Evolutionary conservation across 2,113 vertebrate genomes (phyloP).

Genomic region (Myrmecobius fasciatus): DNA sequence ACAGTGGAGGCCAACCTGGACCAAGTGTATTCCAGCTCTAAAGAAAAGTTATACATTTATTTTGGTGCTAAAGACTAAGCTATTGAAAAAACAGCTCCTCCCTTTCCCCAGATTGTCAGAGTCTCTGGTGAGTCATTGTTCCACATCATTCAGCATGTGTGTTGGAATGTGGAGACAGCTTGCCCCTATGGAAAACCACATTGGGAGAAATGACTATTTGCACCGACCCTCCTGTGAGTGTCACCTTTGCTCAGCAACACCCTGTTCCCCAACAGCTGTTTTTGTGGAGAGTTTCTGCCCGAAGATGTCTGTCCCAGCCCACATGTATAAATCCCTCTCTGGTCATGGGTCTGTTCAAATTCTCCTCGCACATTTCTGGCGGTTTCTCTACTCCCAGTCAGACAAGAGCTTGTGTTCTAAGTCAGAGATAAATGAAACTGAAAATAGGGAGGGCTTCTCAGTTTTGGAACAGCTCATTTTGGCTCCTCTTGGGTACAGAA

Average conservation of each 20-base stretch:
- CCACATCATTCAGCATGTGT: neutral
- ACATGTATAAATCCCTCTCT: constrained; percentile 65
- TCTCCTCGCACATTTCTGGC: neutral
- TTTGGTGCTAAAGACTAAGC: neutral
- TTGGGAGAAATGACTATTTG: constrained; percentile 67
- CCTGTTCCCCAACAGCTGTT: constrained; percentile 78
- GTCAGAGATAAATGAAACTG: constrained; percentile 2
- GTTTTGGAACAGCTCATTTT: constrained; percentile 36
- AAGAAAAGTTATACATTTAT: neutral
- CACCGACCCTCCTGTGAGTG: constrained; percentile 72
- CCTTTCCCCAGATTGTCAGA: neutral
- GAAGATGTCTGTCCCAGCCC: constrained; percentile 75
- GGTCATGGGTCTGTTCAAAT: constrained; percentile 62
- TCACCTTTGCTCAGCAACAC: constrained; percentile 79
- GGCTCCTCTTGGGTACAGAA: neutral
- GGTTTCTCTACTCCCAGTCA: neutral
- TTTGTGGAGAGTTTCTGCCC: constrained; percentile 75
- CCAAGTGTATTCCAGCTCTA: neutral
- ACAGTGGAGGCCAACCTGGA: neutral
- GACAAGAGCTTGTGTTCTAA: neutral
- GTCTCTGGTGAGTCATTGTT: neutral
- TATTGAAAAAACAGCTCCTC: neutral
- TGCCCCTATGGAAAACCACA: constrained; percentile 38
- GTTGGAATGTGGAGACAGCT: constrained; percentile 50
- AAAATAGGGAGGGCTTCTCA: neutral